These are phyloP conservation scores for Apamea anceps DNA, from an alignment of 2,888 invertebrate genomes.

Conservation along the genomic window DNA sequence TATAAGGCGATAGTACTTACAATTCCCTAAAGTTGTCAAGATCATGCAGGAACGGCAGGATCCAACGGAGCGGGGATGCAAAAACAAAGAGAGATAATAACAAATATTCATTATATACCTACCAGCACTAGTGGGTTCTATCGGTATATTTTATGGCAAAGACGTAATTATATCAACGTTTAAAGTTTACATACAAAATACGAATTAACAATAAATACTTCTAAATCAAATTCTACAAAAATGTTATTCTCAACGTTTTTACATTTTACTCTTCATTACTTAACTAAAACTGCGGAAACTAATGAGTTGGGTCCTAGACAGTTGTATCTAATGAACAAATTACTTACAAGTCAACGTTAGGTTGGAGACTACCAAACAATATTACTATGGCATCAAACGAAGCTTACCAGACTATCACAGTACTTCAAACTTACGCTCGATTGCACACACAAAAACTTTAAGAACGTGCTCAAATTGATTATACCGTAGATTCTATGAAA, in stretches of 20 bases:
- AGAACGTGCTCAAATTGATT: constrained; percentile 79
- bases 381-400: constrained; percentile 55
- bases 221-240: constrained; percentile 54
- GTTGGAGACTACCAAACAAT: constrained; percentile 58
- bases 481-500: constrained; percentile 69
- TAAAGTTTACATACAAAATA: constrained; percentile 53
- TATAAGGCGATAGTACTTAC: constrained; percentile 83
- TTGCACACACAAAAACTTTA: constrained; percentile 66
- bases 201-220: constrained; percentile 41
- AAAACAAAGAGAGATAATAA: constrained; percentile 82
- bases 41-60: constrained; percentile 89
- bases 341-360: constrained; percentile 46
- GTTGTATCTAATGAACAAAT: constrained; percentile 54
- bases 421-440: constrained; percentile 60
- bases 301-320: constrained; percentile 44
- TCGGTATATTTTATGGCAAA: constrained; percentile 52
- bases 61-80: constrained; percentile 84
- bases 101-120: constrained; percentile 73
- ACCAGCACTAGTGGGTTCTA: constrained; percentile 66
- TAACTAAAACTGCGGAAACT: constrained; percentile 52
- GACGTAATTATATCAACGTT: constrained; percentile 15
- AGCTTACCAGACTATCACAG: constrained; percentile 62
- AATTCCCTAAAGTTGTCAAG: constrained; percentile 87
- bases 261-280: constrained; percentile 36
- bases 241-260: constrained; percentile 38